Percentiles rank a stretch among this genome's conserved stretches.
Evolutionary conservation across 2,888 invertebrate genomes (phyloP).

Genomic region (Cerastoderma edule): DNA sequence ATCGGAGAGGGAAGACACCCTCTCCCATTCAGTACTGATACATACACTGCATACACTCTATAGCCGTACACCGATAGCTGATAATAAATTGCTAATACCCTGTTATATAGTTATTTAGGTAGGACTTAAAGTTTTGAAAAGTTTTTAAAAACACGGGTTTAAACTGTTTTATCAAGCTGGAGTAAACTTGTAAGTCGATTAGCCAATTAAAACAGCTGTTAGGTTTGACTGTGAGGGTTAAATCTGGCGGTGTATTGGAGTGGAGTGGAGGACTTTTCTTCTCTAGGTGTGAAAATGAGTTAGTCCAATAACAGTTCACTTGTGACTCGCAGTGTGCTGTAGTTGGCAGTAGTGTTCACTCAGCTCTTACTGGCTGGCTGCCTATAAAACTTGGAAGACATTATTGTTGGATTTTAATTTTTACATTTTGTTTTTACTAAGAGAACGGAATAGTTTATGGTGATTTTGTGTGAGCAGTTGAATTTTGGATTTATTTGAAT

Average conservation of each 20-base stretch:
- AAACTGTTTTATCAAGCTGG: too few relatives aligned
- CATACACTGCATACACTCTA: background rate
- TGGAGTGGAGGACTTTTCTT: background rate
- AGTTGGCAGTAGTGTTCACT: conserved; percentile 20
- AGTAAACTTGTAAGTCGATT: conserved; percentile 11
- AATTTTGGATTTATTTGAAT: too few relatives aligned
- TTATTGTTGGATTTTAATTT: too few relatives aligned
- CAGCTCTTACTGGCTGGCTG: too few relatives aligned
- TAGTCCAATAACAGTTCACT: conserved; percentile 20
- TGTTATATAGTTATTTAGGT: background rate
- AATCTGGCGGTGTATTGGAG: conserved; percentile 18
- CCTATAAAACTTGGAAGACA: too few relatives aligned
- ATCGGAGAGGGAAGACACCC: conserved; percentile 2
- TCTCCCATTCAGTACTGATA: background rate
- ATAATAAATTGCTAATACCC: background rate
- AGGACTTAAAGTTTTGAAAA: conserved; percentile 6
- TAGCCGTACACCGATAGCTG: background rate
- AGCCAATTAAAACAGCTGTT: conserved; percentile 22
- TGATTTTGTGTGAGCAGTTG: too few relatives aligned
- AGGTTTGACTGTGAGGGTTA: conserved; percentile 17
- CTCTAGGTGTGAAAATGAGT: conserved; percentile 27
- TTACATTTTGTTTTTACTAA: too few relatives aligned
- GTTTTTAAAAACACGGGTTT: conserved; percentile 6
- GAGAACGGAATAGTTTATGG: too few relatives aligned
- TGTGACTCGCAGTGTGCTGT: conserved; percentile 1